Percentiles rank a stretch among this genome's conserved stretches.
phyloP scores from a whole-genome alignment of 1,140 invertebrate species.

The Megalopta genalis region DNA sequence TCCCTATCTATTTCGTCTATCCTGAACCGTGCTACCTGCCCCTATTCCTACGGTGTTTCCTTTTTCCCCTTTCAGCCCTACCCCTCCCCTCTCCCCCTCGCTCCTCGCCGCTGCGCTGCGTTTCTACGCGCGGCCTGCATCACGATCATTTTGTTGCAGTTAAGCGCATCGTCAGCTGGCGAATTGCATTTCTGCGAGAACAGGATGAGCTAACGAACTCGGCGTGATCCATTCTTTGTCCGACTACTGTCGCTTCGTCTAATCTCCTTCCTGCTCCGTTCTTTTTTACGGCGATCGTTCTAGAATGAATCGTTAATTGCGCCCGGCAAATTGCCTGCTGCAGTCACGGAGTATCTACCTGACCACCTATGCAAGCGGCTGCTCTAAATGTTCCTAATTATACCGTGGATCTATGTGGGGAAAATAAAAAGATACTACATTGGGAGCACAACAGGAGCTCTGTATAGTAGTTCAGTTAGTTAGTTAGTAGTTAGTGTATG shows the following conservation, averaged over 20 bases:
- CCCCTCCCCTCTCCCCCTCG: no score
- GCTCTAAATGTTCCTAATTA: no score
- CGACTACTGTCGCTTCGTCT: conserved; percentile 11
- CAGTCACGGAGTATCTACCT: no score
- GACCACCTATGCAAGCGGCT: no score
- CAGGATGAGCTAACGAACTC: conserved; percentile 60
- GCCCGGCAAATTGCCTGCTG: neutral
- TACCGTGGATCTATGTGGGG: no score
- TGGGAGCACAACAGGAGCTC: no score
- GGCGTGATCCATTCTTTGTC: conserved; percentile 13
- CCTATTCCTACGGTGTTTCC: conserved; percentile 18
- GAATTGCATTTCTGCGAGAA: conserved; percentile 67
- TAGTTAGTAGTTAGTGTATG: no score
- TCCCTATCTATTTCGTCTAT: conserved; percentile 16
- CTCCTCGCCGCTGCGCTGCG: neutral
- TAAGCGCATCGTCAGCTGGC: conserved; percentile 72
- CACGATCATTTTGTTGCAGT: conserved; percentile 63
- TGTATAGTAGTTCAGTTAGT: no score
- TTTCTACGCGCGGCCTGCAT: conserved; percentile 35
- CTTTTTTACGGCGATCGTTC: conserved; percentile 38
- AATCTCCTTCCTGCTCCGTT: conserved; percentile 3
- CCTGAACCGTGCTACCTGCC: neutral
- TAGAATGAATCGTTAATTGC: conserved; percentile 43
- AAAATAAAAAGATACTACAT: no score
- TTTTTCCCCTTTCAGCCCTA: neutral